Conservation (phyloP, 2,113 vertebrate genomes). For the Alces alces region DNA sequence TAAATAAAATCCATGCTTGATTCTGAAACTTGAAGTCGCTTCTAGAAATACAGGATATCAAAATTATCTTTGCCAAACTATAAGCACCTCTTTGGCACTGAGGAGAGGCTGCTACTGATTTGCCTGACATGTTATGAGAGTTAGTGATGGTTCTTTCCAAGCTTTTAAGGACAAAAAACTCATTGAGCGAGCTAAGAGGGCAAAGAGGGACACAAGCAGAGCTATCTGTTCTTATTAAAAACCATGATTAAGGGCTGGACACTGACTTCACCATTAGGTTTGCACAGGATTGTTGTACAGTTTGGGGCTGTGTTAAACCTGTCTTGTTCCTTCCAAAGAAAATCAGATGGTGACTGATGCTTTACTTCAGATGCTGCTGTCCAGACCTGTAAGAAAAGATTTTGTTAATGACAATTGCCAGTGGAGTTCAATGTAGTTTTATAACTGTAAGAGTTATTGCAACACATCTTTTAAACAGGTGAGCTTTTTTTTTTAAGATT, state of each 20-base stretch:
- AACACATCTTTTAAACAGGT: not conserved
- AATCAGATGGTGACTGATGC: slow-evolving; percentile 66
- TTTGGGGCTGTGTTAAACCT: slow-evolving; percentile 62
- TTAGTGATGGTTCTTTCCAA: not conserved
- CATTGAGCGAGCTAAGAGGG: not conserved
- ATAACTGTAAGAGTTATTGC: not conserved
- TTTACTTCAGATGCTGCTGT: slow-evolving; percentile 53
- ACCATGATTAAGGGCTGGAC: not conserved
- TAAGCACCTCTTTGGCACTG: not conserved
- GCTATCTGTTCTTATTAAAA: not conserved
- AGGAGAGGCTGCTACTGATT: not conserved
- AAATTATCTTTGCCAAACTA: not conserved
- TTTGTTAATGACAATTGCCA: not conserved
- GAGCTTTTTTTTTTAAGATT: not conserved
- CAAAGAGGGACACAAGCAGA: not conserved
- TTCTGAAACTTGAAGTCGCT: not conserved
- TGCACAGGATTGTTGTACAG: slow-evolving; percentile 72
- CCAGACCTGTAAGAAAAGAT: slow-evolving; percentile 71
- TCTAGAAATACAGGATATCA: not conserved
- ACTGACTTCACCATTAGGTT: slow-evolving; percentile 66
- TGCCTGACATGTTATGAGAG: not conserved
- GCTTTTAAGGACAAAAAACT: not conserved
- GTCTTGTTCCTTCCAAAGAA: slow-evolving; percentile 77
- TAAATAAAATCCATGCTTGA: not conserved
- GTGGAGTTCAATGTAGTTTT: not conserved